These are phyloP conservation scores for Plagodis dolabraria DNA, from an alignment of 2,888 invertebrate genomes.

Conservation along the genomic window DNA sequence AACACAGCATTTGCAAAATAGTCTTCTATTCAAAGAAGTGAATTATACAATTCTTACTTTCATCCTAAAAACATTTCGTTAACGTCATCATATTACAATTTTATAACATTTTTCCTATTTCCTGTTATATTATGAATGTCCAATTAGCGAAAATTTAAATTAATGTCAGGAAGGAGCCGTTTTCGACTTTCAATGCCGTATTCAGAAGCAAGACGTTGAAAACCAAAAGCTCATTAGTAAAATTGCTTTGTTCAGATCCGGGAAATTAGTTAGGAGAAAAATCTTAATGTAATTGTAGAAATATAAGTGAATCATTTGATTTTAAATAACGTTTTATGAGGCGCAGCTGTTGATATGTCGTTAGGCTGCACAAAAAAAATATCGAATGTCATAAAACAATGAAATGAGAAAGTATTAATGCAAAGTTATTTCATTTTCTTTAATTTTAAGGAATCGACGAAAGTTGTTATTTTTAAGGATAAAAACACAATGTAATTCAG, in stretches of 20 bases:
- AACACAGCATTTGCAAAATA: too few relatives aligned
- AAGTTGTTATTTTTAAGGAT: too few relatives aligned
- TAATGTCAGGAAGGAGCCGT: slow-evolving; percentile 37
- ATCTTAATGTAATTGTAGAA: slow-evolving; percentile 21
- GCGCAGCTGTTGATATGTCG: slow-evolving; percentile 4
- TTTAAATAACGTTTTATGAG: neutral
- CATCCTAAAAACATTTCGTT: too few relatives aligned
- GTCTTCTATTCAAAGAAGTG: too few relatives aligned
- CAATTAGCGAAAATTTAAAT: slow-evolving; percentile 47
- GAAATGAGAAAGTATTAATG: too few relatives aligned
- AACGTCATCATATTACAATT: slow-evolving; percentile 4
- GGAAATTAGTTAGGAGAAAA: slow-evolving; percentile 30
- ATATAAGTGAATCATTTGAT: slow-evolving; percentile 2
- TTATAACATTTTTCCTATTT: slow-evolving; percentile 10
- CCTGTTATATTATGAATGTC: slow-evolving; percentile 33
- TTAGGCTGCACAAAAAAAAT: too few relatives aligned
- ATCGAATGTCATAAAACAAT: too few relatives aligned
- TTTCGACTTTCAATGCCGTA: slow-evolving; percentile 25
- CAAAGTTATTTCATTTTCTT: too few relatives aligned
- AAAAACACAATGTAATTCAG: too few relatives aligned
- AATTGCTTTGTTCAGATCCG: slow-evolving; percentile 38
- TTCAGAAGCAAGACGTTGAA: slow-evolving; percentile 31
- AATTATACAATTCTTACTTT: too few relatives aligned
- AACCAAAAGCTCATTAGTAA: slow-evolving; percentile 48
- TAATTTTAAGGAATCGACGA: too few relatives aligned